phyloP scores from a whole-genome alignment of 2,797 vertebrate genomes.

The Lagodon rhomboides region DNA sequence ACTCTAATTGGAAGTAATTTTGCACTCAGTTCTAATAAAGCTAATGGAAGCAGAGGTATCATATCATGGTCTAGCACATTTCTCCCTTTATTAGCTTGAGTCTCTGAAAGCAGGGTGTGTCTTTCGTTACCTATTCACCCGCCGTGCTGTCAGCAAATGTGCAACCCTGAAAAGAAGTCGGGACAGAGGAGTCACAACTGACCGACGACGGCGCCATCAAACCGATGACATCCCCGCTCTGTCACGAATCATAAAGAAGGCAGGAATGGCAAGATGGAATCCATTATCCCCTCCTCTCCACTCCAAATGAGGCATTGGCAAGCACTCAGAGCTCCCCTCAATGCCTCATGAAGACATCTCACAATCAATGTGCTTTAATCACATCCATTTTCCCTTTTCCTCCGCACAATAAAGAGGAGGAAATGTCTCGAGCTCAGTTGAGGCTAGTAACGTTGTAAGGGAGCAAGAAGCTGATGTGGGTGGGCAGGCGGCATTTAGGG shows the following conservation, averaged over 20 bases:
- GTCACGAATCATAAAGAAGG: constrained; percentile 75
- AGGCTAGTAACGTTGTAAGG: constrained; percentile 45
- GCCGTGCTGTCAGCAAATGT: constrained; percentile 29
- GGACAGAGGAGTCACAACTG: constrained; percentile 42
- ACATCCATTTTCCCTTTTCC: constrained; percentile 59
- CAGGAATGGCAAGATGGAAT: constrained; percentile 60
- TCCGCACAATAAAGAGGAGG: constrained; percentile 51
- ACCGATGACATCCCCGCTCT: constrained; percentile 70
- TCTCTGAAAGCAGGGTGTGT: constrained; percentile 44
- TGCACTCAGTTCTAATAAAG: constrained; percentile 75
- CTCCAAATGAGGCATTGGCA: constrained; percentile 63
- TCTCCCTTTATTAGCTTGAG: constrained; percentile 49
- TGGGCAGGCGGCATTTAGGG: constrained; percentile 29
- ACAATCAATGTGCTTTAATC: constrained; percentile 77
- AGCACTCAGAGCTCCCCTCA: constrained; percentile 60
- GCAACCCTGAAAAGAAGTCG: constrained; percentile 10
- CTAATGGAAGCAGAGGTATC: constrained; percentile 68
- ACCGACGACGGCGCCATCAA: constrained; percentile 49
- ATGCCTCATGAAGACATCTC: constrained; percentile 69
- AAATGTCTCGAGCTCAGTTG: constrained; percentile 62
- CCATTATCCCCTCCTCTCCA: constrained; percentile 74
- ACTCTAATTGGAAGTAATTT: constrained; percentile 82
- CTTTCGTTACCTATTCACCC: constrained; percentile 22
- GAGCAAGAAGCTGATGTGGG: constrained; percentile 24
- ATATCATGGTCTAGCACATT: constrained; percentile 49